These are phyloP conservation scores for Drosophila incognita DNA, from an alignment of 2,888 invertebrate species.

Conservation along the genomic window DNA sequence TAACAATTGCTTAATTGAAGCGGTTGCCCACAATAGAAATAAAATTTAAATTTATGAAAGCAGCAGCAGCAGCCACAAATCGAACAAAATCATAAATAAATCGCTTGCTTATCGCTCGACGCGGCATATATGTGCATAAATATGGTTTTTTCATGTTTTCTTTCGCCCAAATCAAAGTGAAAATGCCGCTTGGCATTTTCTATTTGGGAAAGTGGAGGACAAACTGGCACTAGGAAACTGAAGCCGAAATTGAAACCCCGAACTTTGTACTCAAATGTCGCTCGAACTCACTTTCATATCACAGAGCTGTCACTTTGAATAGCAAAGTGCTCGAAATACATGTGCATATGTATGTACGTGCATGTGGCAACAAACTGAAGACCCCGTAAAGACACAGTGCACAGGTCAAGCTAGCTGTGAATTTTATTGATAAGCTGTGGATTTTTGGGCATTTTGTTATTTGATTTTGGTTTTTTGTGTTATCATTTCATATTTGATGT, in stretches of 20 bases:
- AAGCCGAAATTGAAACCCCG: slow-evolving; percentile 22
- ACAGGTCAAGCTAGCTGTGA: slow-evolving; percentile 44
- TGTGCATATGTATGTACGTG: not conserved
- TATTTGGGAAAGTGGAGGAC: slow-evolving; percentile 51
- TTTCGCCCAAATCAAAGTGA: slow-evolving; percentile 60
- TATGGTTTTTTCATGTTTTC: not conserved
- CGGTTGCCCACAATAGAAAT: slow-evolving; percentile 42
- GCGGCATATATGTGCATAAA: slow-evolving; percentile 20
- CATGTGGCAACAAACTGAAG: slow-evolving; percentile 20
- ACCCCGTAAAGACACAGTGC: slow-evolving; percentile 15
- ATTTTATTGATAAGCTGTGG: slow-evolving; percentile 36
- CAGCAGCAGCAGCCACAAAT: slow-evolving; percentile 52
- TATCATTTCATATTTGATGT: slow-evolving; percentile 14
- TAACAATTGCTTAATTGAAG: slow-evolving; percentile 78
- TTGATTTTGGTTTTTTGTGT: not conserved
- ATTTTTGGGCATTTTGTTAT: not conserved
- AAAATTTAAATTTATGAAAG: slow-evolving; percentile 76
- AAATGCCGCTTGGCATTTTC: slow-evolving; percentile 58
- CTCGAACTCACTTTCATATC: slow-evolving; percentile 33
- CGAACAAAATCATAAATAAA: slow-evolving; percentile 76
- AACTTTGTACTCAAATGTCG: slow-evolving; percentile 38
- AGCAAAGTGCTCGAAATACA: slow-evolving; percentile 23
- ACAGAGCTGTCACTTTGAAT: slow-evolving; percentile 39
- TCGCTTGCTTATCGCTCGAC: slow-evolving; percentile 68
- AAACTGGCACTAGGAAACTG: slow-evolving; percentile 26